Evolutionary conservation across 92 coral and sea anemone species (phyloP).

Genomic region (Epizoanthus illoricatus): DNA sequence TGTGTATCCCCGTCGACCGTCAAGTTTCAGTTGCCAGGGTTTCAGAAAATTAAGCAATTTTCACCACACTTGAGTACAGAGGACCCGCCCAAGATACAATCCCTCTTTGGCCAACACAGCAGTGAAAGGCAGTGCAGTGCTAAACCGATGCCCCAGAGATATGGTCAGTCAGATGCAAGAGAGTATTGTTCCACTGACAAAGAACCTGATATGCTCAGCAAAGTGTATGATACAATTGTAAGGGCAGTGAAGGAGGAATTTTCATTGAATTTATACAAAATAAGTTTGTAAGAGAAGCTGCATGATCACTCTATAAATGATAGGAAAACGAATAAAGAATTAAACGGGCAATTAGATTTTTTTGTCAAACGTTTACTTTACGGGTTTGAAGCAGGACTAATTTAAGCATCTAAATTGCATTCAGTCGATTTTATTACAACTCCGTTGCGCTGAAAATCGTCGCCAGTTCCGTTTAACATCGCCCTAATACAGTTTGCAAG

Average conservation of each 20-base stretch:
- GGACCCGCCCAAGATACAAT: slow-evolving; percentile 12
- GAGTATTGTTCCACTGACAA: slow-evolving; percentile 14
- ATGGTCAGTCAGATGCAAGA: neutral
- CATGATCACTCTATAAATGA: too few relatives aligned
- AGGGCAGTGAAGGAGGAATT: slow-evolving; percentile 4
- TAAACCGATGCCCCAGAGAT: neutral
- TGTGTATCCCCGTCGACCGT: slow-evolving; percentile 18
- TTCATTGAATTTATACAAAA: slow-evolving; percentile 18
- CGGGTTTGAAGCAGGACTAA: too few relatives aligned
- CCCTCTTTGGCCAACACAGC: neutral
- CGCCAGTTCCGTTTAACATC: too few relatives aligned
- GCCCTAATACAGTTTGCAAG: too few relatives aligned
- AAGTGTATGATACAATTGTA: neutral
- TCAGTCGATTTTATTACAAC: too few relatives aligned
- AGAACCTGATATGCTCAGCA: neutral
- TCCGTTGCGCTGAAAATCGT: too few relatives aligned
- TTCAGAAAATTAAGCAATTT: slow-evolving; percentile 7
- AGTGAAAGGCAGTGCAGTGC: neutral
- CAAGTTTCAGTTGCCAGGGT: neutral
- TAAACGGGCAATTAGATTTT: too few relatives aligned
- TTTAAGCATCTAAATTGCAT: too few relatives aligned
- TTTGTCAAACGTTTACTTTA: too few relatives aligned
- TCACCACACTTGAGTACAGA: slow-evolving; percentile 36
- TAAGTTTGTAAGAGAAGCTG: neutral
- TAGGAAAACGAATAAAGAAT: too few relatives aligned